These are phyloP conservation scores for Athene cunicularia DNA, from an alignment of 2,113 vertebrate species.

Conservation along the genomic window DNA sequence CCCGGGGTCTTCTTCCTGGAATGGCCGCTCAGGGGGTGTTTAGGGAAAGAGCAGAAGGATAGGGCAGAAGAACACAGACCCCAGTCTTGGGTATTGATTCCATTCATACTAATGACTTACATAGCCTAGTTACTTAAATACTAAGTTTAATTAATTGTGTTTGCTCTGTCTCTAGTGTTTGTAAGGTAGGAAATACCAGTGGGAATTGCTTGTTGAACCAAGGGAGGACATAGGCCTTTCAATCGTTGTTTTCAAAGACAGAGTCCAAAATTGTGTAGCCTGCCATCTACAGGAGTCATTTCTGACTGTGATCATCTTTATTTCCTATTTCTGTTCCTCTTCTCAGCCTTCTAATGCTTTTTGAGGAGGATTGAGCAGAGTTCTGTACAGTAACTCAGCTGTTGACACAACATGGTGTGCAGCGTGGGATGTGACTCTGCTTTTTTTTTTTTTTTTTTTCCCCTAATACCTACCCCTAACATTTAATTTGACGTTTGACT, in stretches of 20 bases:
- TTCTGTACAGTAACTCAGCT: background rate
- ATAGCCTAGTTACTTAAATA: background rate
- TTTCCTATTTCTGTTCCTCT: constrained; percentile 6
- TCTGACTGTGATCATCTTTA: background rate
- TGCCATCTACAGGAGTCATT: background rate
- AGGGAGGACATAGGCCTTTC: background rate
- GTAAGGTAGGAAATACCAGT: background rate
- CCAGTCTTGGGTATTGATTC: background rate
- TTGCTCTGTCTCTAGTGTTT: background rate
- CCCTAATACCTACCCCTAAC: too few species aligned
- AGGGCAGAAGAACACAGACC: background rate
- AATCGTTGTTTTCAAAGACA: background rate
- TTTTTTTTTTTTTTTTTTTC: background rate
- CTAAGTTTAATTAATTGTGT: background rate
- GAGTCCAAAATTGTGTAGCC: background rate
- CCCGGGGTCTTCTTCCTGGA: background rate
- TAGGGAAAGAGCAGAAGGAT: background rate
- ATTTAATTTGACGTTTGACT: background rate
- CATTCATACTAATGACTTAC: background rate
- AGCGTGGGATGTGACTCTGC: background rate
- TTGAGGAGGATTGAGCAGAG: background rate
- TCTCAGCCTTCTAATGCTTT: background rate
- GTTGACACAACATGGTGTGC: background rate
- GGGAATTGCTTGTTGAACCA: background rate
- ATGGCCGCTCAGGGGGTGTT: background rate